Evolutionary conservation across 2,888 invertebrate genomes (phyloP).

Genomic region (Catocala fraxini): DNA sequence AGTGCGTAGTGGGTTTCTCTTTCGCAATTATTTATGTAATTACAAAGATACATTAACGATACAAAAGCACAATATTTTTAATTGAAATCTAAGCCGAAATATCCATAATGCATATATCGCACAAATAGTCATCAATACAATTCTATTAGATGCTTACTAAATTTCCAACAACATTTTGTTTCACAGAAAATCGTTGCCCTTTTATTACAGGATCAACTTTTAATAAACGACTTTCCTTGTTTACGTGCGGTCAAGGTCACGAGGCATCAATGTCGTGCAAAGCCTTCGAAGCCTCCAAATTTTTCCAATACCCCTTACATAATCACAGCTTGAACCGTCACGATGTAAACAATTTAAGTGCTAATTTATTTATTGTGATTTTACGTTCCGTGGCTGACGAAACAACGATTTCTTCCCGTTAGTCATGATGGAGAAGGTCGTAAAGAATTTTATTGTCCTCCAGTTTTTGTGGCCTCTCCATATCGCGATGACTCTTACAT

Average conservation of each 20-base stretch:
- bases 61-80: no score
- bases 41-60: no score
- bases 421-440: slow-evolving; percentile 63
- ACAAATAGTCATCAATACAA: no score
- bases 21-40: no score
- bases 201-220: neutral
- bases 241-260: slow-evolving; percentile 12
- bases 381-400: slow-evolving; percentile 40
- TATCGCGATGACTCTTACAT: slow-evolving; percentile 46
- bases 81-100: no score
- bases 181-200: neutral
- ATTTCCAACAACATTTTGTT: neutral
- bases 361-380: slow-evolving; percentile 55
- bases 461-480: slow-evolving; percentile 53
- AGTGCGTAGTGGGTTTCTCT: no score
- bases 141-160: neutral
- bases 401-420: slow-evolving; percentile 66
- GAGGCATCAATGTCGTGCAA: neutral
- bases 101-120: no score
- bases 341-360: slow-evolving; percentile 36
- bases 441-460: slow-evolving; percentile 66
- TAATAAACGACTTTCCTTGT: slow-evolving; percentile 9
- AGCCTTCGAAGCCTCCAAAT: neutral
- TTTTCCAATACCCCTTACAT: neutral
- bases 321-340: slow-evolving; percentile 8